These are phyloP conservation scores for Microctonus brassicae DNA, from an alignment of 2,888 invertebrate genomes.

Conservation along the genomic window DNA sequence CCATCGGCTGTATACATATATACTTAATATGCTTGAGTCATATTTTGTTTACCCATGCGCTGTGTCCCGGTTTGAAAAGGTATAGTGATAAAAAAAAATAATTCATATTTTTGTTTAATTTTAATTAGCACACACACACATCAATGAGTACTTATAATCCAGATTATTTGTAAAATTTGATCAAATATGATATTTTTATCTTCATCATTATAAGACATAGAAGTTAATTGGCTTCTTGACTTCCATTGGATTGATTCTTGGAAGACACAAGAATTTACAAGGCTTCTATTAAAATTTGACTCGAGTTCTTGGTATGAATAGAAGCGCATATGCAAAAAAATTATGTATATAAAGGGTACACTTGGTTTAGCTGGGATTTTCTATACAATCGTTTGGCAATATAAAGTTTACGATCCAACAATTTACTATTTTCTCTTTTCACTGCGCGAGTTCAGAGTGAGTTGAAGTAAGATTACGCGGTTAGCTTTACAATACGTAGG, in stretches of 20 bases:
- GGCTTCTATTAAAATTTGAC: background rate
- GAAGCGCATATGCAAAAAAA: background rate
- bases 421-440: constrained; percentile 34
- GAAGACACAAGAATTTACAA: background rate
- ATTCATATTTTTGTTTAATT: no score
- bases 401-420: constrained; percentile 33
- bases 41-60: background rate
- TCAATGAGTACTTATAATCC: background rate
- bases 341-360: no score
- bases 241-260: background rate
- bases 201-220: background rate
- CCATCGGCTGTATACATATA: no score
- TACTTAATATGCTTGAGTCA: constrained; percentile 12
- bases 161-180: background rate
- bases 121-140: no score
- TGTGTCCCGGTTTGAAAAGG: background rate
- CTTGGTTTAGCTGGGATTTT: background rate
- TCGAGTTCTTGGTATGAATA: background rate
- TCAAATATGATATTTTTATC: background rate
- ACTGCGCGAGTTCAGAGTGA: background rate
- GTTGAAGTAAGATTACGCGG: background rate
- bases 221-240: background rate
- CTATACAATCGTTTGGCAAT: constrained; percentile 1
- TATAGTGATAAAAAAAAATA: no score
- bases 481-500: background rate